These are phyloP conservation scores for Poecile atricapillus DNA, from an alignment of 2,113 vertebrate species.

Conservation along the genomic window DNA sequence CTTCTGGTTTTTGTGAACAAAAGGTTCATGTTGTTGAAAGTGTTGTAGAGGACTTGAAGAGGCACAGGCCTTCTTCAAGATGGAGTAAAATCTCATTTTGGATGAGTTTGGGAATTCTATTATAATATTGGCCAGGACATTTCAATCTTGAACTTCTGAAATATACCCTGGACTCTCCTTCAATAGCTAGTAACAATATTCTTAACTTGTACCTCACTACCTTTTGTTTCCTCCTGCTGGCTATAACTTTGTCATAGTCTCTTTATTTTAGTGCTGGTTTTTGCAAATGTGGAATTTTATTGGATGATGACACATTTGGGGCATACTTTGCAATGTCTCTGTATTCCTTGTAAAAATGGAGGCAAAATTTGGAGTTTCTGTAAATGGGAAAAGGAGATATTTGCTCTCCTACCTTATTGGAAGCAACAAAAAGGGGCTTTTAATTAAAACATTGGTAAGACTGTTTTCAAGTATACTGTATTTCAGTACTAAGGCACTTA, in stretches of 20 bases:
- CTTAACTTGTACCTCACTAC: neutral
- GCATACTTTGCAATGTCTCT: neutral
- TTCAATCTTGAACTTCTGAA: neutral
- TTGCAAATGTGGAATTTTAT: slow-evolving; percentile 7
- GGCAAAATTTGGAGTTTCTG: neutral
- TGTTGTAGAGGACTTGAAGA: neutral
- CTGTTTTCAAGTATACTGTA: neutral
- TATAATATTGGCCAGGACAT: neutral
- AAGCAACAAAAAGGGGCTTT: neutral
- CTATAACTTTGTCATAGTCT: neutral
- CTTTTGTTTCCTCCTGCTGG: neutral
- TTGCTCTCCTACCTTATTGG: neutral
- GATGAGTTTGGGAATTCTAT: neutral
- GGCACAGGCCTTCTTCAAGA: neutral
- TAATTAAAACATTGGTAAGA: neutral
- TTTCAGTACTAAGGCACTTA: neutral
- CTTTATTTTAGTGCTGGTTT: neutral
- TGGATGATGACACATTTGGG: slow-evolving; percentile 2
- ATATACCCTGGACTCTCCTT: neutral
- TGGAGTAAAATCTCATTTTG: neutral
- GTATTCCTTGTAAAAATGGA: neutral
- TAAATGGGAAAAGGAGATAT: neutral
- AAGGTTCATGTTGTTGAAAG: neutral
- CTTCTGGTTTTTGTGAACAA: neutral
- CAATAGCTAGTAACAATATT: neutral